Evolutionary conservation across 2,888 invertebrate genomes (phyloP).

Genomic region (Alentia gelatinosa): DNA sequence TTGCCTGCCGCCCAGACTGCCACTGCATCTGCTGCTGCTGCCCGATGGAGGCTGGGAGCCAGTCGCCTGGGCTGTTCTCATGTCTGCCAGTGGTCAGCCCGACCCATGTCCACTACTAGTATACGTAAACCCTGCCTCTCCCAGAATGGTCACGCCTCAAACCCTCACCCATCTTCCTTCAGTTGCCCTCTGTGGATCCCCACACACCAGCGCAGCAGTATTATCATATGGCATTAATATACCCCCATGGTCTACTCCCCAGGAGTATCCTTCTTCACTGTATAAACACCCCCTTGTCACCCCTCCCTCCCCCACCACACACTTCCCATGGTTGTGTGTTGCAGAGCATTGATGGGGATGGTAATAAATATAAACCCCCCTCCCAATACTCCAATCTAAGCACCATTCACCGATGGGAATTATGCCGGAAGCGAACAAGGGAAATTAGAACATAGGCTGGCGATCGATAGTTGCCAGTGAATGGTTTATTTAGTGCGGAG

Average conservation of each 20-base stretch:
- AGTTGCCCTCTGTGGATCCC: background rate
- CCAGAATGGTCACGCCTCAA: background rate
- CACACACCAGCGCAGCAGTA: background rate
- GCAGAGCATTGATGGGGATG: background rate
- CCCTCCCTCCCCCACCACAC: background rate
- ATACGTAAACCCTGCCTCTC: background rate
- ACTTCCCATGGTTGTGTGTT: background rate
- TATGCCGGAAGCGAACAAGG: background rate
- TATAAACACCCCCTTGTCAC: background rate
- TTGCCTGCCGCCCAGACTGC: slow-evolving; percentile 35
- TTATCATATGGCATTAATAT: slow-evolving; percentile 3
- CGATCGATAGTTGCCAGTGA: background rate
- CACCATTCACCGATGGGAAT: too few species aligned
- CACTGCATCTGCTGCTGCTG: slow-evolving; percentile 34
- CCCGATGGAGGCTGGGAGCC: background rate
- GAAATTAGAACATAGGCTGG: background rate
- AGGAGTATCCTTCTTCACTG: background rate
- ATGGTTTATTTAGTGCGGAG: background rate
- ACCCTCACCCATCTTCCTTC: background rate
- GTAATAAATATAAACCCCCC: too few species aligned
- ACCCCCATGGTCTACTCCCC: slow-evolving; percentile 6
- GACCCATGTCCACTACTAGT: background rate
- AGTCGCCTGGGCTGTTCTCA: too few species aligned
- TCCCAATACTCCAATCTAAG: too few species aligned
- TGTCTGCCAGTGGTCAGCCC: background rate